A percentile compares a stretch with the other conserved stretches of the same genome.
Conservation (phyloP, 1,140 invertebrate genomes). For the Schlechtendalia chinensis region DNA sequence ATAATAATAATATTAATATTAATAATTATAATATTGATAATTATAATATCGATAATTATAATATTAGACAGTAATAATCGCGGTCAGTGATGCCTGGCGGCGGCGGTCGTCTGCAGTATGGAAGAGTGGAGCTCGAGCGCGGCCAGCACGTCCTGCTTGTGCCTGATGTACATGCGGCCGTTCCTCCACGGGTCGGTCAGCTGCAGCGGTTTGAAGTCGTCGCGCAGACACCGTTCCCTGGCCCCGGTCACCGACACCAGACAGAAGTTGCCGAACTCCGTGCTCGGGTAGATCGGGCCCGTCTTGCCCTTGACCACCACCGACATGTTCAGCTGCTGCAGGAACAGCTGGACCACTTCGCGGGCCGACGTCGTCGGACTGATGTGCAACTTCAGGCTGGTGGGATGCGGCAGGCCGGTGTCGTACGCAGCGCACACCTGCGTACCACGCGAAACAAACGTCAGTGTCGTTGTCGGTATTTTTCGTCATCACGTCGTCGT, state of each 20-base stretch:
- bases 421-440: constrained; percentile 92
- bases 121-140: constrained; percentile 70
- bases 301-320: constrained; percentile 80
- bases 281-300: constrained; percentile 79
- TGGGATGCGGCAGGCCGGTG: constrained; percentile 80
- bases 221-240: constrained; percentile 82
- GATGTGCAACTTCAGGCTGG: constrained; percentile 88
- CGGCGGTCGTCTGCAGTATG: constrained; percentile 1
- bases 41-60: not conserved
- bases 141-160: constrained; percentile 82
- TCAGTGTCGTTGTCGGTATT: too few species aligned
- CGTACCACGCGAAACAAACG: constrained; percentile 53
- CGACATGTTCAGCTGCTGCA: constrained; percentile 91
- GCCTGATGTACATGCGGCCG: constrained; percentile 84
- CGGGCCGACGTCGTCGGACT: constrained; percentile 84
- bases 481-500: too few species aligned
- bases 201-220: constrained; percentile 88
- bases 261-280: constrained; percentile 82
- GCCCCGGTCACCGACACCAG: constrained; percentile 91
- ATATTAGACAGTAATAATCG: not conserved
- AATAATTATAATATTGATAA: constrained; percentile 7
- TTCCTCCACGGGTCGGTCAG: constrained; percentile 94
- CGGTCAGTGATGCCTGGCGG: not conserved
- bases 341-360: constrained; percentile 90
- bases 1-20: not conserved